phyloP scores from a whole-genome alignment of 1,140 invertebrate species.

The Drosophila funebris region DNA sequence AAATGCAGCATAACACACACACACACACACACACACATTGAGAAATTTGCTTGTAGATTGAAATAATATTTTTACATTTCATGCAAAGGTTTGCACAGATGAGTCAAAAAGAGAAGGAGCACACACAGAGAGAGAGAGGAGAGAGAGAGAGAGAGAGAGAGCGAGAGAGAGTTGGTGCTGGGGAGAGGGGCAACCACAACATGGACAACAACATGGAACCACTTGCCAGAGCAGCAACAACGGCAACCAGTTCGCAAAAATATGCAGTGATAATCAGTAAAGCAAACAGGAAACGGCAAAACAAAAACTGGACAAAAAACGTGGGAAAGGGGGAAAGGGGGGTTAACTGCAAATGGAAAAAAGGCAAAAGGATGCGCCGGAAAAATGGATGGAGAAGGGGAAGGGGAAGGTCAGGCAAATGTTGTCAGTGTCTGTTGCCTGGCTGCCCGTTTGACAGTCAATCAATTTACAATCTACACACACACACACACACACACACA shows the following conservation, averaged over 20 bases:
- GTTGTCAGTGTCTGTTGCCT: slow-evolving; percentile 8
- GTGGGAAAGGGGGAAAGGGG: background rate
- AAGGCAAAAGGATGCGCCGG: background rate
- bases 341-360: background rate
- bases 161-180: background rate
- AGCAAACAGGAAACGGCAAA: slow-evolving; percentile 47
- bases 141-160: background rate
- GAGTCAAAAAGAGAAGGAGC: background rate
- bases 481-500: slow-evolving; percentile 5
- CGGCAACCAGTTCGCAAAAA: slow-evolving; percentile 24
- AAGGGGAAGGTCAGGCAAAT: background rate
- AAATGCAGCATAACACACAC: slow-evolving; percentile 39
- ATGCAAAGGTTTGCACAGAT: slow-evolving; percentile 28
- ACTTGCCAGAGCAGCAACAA: background rate
- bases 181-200: slow-evolving; percentile 6
- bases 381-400: background rate
- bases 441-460: slow-evolving; percentile 43
- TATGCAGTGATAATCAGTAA: slow-evolving; percentile 68
- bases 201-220: slow-evolving; percentile 17
- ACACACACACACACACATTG: background rate
- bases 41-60: slow-evolving; percentile 23
- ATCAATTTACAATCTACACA: slow-evolving; percentile 37
- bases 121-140: slow-evolving; percentile 4
- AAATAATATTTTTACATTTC: slow-evolving; percentile 67
- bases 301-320: background rate